Evolutionary conservation across 37 sponge, comb jelly and placozoan species (phyloP).

Genomic region (Aplysina aerophoba): DNA sequence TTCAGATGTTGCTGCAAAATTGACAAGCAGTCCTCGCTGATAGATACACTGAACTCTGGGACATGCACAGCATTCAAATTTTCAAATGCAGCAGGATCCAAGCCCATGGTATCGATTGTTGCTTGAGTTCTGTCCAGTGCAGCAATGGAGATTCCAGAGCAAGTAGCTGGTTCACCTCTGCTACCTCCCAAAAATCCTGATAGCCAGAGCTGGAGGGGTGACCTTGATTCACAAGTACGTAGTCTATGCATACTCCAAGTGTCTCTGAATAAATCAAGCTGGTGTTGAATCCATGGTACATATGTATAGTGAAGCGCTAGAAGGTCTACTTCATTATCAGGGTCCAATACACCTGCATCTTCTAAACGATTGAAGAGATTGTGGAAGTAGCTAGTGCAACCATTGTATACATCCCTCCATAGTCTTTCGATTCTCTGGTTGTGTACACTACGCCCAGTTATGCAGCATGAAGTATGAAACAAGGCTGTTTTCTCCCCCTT

Average conservation of each 20-base stretch:
- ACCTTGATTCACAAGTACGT: neutral
- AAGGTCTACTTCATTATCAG: conserved; percentile 43
- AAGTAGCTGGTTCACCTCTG: no score
- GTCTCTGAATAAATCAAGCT: neutral
- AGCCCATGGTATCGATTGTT: no score
- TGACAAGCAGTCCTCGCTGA: no score
- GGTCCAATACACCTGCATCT: conserved; percentile 34
- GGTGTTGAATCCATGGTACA: conserved; percentile 27
- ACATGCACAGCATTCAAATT: no score
- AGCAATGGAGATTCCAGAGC: no score
- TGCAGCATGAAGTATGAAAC: conserved; percentile 46
- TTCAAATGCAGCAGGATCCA: no score
- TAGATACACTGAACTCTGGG: no score
- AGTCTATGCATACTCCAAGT: conserved; percentile 34
- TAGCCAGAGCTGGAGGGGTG: conserved; percentile 33
- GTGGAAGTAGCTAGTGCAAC: conserved; percentile 30
- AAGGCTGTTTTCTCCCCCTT: conserved; percentile 47
- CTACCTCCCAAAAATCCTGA: no score
- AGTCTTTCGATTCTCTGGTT: conserved; percentile 61
- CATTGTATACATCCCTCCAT: conserved; percentile 58
- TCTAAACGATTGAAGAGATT: conserved; percentile 44
- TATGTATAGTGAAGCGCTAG: conserved; percentile 40
- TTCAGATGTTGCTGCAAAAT: no score
- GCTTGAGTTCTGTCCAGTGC: no score
- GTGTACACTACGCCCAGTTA: conserved; percentile 61